Evolutionary conservation across 2,888 invertebrate species (phyloP), one percentile per base, ranked within the genome.

Genomic region (Erebia aethiops): DNA sequence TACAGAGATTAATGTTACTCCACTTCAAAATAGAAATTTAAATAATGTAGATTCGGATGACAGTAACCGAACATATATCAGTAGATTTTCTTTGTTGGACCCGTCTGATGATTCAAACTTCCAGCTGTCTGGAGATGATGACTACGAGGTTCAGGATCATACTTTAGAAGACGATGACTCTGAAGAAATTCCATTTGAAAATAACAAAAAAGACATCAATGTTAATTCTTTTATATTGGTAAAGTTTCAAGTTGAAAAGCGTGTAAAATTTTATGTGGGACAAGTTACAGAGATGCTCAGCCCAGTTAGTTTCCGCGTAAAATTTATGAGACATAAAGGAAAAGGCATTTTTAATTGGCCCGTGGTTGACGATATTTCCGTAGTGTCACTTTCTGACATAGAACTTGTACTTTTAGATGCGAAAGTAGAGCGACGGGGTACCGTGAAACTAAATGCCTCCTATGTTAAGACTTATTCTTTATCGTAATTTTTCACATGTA

Each of bases 271-370:
- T 49, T 49, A 49, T 49, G 49, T 49, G 49, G 49, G 49, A 49
- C 49, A 49, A 49, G 49, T 49, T 49, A 49, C 49, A 49, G 49
- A 49, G 49, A 49, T 49, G 13, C 13, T 49, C 49, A 49, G 11
- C 49, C 49, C 11, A 13, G 46, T 46, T 46, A 46, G 46, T 46
- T 46, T 46, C 46, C 46, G 46, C 46, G 46, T 46, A 46, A 46
- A 46, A 46, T 46, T 46, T 46, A 49, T 49, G 49, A 49, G 49
- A 49, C 13, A 13, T 13, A 49, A 49, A 49, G 13, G 49, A 49
- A 49, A 49, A 49, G 52, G 52, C 52, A 52, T 52, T 52, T 52
- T 52, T 52, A 52, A 52, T 52, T 52, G 52, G 52, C 51, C 51
- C 14, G 51, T 51, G 51, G 51, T 52, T 52, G 16, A 52, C 52